A percentile compares a stretch with the other conserved stretches of the same genome.
phyloP scores from a whole-genome alignment of 2,888 invertebrate species.

The Exocentrus adspersus region DNA sequence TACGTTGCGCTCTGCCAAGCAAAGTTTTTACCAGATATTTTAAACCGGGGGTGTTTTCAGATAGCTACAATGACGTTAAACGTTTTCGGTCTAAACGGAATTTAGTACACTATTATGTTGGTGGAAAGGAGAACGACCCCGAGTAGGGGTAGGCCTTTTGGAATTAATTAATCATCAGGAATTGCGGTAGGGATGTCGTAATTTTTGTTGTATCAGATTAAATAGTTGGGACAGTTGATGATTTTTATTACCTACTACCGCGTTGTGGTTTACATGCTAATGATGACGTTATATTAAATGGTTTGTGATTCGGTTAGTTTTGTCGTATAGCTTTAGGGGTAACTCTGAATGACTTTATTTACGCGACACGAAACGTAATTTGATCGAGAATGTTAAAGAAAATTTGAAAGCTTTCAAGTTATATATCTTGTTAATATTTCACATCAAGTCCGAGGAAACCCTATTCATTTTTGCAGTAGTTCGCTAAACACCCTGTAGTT shows the following conservation, averaged over 20 bases:
- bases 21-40: slow-evolving; percentile 40
- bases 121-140: slow-evolving; percentile 9
- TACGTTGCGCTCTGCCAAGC: no score
- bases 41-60: slow-evolving; percentile 32
- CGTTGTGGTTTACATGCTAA: neutral
- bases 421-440: no score
- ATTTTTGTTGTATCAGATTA: slow-evolving; percentile 12
- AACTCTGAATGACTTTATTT: no score
- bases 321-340: no score
- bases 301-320: neutral
- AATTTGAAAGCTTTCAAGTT: no score
- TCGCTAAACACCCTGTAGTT: no score
- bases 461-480: no score
- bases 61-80: slow-evolving; percentile 37
- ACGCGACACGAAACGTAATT: neutral
- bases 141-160: neutral
- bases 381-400: neutral
- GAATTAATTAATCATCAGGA: slow-evolving; percentile 10
- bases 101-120: slow-evolving; percentile 31
- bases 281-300: neutral
- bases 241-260: neutral
- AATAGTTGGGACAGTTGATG: neutral
- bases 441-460: no score
- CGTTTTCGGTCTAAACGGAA: slow-evolving; percentile 37
- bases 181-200: neutral